Percentiles rank a stretch among this genome's conserved stretches.
Conservation (phyloP, 2,113 vertebrate species). For the Anolis carolinensis region DNA sequence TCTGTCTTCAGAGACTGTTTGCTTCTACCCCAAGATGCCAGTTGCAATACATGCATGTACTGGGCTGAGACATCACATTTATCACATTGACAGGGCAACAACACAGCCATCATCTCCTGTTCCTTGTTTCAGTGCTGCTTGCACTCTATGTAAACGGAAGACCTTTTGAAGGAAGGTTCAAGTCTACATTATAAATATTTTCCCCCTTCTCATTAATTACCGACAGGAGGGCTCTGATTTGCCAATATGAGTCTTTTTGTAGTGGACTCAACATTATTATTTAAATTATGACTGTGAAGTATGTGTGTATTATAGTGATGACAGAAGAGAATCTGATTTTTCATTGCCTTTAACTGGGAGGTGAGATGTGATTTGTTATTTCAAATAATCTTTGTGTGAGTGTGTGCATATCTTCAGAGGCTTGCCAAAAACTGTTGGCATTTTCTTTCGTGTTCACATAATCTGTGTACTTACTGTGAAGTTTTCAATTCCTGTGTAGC, state of each 20-base stretch:
- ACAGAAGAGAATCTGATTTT: background rate
- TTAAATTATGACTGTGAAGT: background rate
- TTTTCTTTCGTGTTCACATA: background rate
- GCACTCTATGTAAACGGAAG: background rate
- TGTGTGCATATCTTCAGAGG: too few relatives aligned
- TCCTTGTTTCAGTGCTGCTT: slow-evolving; percentile 16
- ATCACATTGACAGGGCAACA: background rate
- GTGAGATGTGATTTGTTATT: background rate
- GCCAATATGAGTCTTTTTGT: background rate
- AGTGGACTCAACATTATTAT: background rate
- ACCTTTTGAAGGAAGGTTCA: slow-evolving; percentile 42
- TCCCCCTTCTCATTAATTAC: background rate
- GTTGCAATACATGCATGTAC: background rate
- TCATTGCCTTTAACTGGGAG: background rate
- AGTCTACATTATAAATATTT: slow-evolving; percentile 13
- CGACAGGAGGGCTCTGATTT: too few relatives aligned
- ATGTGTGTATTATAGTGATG: background rate
- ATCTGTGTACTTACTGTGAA: background rate
- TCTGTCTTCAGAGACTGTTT: slow-evolving; percentile 11
- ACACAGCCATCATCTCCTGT: slow-evolving; percentile 18
- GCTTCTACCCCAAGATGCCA: background rate
- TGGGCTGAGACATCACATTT: slow-evolving; percentile 12
- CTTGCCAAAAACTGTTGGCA: background rate
- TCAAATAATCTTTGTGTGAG: background rate
- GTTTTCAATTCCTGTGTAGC: background rate